Evolutionary conservation across 2,888 invertebrate genomes (phyloP).

Genomic region (Tipula confusa): DNA sequence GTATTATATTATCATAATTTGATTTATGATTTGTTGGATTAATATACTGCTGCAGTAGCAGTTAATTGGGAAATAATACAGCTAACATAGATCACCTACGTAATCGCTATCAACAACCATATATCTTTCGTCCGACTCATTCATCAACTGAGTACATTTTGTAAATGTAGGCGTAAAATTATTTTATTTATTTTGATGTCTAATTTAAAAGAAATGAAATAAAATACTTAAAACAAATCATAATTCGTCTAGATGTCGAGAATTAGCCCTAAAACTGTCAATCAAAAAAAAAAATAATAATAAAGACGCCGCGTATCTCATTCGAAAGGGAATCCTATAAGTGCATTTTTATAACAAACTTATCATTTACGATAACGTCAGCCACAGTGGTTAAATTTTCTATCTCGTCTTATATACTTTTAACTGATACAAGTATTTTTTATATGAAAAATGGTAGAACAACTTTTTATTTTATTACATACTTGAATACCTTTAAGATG

Average conservation of each 20-base stretch:
- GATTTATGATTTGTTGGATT: background rate
- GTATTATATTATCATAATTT: background rate
- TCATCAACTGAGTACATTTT: background rate
- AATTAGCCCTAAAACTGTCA: background rate
- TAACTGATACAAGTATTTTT: background rate
- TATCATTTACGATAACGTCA: background rate
- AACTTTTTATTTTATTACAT: background rate
- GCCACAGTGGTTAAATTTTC: background rate
- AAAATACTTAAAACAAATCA: background rate
- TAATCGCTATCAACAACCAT: background rate
- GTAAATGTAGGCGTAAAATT: background rate
- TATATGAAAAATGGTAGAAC: background rate
- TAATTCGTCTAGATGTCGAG: background rate
- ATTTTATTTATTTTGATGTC: background rate
- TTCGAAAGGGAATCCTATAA: background rate
- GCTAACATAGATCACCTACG: background rate
- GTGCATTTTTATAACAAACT: background rate
- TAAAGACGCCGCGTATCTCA: background rate
- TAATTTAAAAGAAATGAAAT: background rate
- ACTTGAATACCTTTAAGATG: background rate
- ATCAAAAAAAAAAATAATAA: background rate
- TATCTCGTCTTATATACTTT: background rate
- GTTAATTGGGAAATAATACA: background rate
- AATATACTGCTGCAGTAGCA: background rate
- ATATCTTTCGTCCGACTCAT: background rate